Conservation (phyloP, 2,888 invertebrate species). For the Euclidia mi region DNA sequence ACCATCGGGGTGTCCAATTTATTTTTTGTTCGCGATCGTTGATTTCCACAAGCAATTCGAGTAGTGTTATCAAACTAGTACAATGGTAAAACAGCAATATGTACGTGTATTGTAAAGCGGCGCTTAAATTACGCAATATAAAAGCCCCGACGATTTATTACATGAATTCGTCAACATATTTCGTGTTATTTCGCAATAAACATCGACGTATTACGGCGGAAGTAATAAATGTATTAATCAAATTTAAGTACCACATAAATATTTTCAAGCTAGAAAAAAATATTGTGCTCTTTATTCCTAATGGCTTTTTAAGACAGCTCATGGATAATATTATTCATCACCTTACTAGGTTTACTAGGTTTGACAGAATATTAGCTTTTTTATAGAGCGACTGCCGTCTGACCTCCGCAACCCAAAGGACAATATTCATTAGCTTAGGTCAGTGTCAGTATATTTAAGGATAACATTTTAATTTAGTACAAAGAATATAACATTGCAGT, state of each 20-base stretch:
- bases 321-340: too few relatives aligned
- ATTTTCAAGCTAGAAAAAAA: constrained; percentile 25
- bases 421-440: too few relatives aligned
- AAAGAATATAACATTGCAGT: too few relatives aligned
- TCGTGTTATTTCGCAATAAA: constrained; percentile 39
- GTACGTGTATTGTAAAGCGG: constrained; percentile 2
- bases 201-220: constrained; percentile 27
- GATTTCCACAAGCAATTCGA: constrained; percentile 3
- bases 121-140: constrained; percentile 22
- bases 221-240: constrained; percentile 33
- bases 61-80: constrained; percentile 8
- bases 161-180: constrained; percentile 31
- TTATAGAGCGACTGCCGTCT: too few relatives aligned
- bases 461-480: too few relatives aligned
- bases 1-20: neutral
- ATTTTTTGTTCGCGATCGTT: neutral
- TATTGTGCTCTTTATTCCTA: constrained; percentile 2
- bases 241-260: constrained; percentile 30
- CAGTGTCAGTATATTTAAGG: too few relatives aligned
- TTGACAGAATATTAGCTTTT: too few relatives aligned
- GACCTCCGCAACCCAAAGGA: too few relatives aligned
- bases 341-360: too few relatives aligned
- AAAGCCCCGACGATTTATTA: constrained; percentile 31
- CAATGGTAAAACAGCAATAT: constrained; percentile 11
- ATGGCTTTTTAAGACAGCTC: too few relatives aligned